Conservation (phyloP, 1,140 invertebrate genomes). For the Trichonephila clavata region DNA sequence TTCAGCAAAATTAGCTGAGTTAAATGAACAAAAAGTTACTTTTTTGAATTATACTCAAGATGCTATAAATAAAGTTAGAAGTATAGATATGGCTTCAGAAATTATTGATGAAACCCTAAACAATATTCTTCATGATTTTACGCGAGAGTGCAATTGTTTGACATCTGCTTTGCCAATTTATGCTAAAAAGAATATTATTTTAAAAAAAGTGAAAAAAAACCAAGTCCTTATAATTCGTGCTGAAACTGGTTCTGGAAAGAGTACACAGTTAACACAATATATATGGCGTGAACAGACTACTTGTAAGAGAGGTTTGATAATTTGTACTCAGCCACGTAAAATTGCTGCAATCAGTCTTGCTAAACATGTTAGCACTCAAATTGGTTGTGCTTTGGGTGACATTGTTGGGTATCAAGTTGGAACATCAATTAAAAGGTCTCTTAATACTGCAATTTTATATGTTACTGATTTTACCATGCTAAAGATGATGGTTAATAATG, state of each 20-base stretch:
- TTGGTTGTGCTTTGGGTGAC: constrained; percentile 89
- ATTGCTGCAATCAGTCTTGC: constrained; percentile 96
- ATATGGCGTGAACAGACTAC: constrained; percentile 89
- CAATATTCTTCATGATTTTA: constrained; percentile 43
- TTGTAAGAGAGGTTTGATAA: constrained; percentile 86
- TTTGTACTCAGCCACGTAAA: constrained; percentile 96
- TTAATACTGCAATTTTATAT: constrained; percentile 94
- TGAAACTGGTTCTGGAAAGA: constrained; percentile 97
- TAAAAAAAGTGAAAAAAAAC: constrained; percentile 86
- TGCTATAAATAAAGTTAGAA: constrained; percentile 7
- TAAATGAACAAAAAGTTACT: constrained; percentile 67
- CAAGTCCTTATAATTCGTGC: constrained; percentile 87
- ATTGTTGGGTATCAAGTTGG: constrained; percentile 97
- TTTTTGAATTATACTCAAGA: constrained; percentile 63
- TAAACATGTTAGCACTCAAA: constrained; percentile 96
- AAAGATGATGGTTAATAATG: constrained; percentile 91
- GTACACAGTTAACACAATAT: constrained; percentile 96
- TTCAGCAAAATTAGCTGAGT: constrained; percentile 38
- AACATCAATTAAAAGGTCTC: constrained; percentile 95
- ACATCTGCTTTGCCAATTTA: constrained; percentile 93
- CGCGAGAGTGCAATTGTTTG: constrained; percentile 78
- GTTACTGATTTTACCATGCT: constrained; percentile 97
- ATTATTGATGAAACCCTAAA: constrained; percentile 35
- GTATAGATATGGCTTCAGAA: background rate
- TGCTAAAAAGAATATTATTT: constrained; percentile 88